These are phyloP conservation scores for Ceratitis capitata DNA, from an alignment of 1,140 invertebrate species.

Conservation along the genomic window DNA sequence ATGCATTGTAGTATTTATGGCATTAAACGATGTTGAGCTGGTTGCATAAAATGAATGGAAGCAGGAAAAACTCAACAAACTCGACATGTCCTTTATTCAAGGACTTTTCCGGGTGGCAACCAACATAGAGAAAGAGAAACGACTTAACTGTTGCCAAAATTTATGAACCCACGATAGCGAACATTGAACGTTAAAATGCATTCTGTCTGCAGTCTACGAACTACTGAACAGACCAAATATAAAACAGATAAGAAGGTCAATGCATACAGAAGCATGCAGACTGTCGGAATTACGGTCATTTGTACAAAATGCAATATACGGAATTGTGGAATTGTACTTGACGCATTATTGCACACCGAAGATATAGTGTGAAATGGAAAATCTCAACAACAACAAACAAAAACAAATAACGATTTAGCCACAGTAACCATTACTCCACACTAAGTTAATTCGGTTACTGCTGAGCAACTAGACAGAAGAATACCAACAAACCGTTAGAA, in stretches of 20 bases:
- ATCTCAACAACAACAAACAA: not conserved
- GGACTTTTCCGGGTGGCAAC: constrained; percentile 51
- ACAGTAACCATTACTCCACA: too few relatives aligned
- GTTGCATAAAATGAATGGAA: not conserved
- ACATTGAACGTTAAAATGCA: constrained; percentile 1
- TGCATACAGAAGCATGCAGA: not conserved
- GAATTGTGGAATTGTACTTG: not conserved
- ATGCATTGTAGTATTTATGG: constrained; percentile 49
- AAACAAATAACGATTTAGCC: too few relatives aligned
- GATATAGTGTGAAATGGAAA: not conserved
- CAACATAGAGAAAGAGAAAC: not conserved
- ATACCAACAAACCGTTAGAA: not conserved
- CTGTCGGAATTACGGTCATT: not conserved
- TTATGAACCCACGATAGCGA: not conserved
- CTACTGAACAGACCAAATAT: not conserved
- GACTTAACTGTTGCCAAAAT: constrained; percentile 32
- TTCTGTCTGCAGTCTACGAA: not conserved
- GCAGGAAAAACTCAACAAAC: constrained; percentile 50
- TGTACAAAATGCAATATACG: not conserved
- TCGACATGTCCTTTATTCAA: constrained; percentile 63
- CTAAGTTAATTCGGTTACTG: too few relatives aligned
- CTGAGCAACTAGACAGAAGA: not conserved
- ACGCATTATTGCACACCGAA: not conserved
- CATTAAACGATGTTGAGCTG: constrained; percentile 42
- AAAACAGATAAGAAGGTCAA: not conserved